These are phyloP conservation scores for Choristoneura rosaceana DNA, from an alignment of 2,888 invertebrate genomes.

Conservation along the genomic window DNA sequence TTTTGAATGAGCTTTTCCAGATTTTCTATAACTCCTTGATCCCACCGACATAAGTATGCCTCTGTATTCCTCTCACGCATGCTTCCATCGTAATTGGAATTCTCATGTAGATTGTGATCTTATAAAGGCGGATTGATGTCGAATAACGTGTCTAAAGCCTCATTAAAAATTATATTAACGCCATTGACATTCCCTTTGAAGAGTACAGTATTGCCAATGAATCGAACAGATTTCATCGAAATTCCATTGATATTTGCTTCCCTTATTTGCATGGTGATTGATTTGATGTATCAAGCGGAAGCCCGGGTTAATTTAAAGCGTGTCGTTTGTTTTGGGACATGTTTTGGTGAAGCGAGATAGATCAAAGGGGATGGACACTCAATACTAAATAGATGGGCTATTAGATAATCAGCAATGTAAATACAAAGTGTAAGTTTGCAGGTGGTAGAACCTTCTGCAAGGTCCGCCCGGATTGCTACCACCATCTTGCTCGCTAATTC, in stretches of 20 bases:
- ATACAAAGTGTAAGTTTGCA: no score
- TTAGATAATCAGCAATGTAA: no score
- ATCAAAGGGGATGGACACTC: background rate
- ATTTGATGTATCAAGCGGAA: constrained; percentile 8
- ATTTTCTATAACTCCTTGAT: constrained; percentile 2
- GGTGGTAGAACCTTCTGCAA: no score
- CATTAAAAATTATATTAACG: constrained; percentile 51
- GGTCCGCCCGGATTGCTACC: no score
- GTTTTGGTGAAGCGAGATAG: background rate
- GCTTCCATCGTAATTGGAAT: constrained; percentile 73
- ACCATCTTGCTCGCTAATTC: no score
- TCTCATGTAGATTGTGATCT: constrained; percentile 72
- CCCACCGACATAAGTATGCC: constrained; percentile 27
- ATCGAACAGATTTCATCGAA: constrained; percentile 24
- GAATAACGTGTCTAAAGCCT: constrained; percentile 60
- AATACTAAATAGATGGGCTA: no score
- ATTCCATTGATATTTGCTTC: constrained; percentile 27
- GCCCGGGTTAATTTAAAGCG: background rate
- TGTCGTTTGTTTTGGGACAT: background rate
- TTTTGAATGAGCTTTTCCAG: constrained; percentile 22
- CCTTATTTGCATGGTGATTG: constrained; percentile 18
- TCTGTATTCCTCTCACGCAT: constrained; percentile 63
- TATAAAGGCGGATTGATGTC: constrained; percentile 66
- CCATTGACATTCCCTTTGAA: constrained; percentile 48
- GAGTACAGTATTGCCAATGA: constrained; percentile 17